phyloP scores from a whole-genome alignment of 2,113 vertebrate genomes.

The Phaethornis superciliosus region DNA sequence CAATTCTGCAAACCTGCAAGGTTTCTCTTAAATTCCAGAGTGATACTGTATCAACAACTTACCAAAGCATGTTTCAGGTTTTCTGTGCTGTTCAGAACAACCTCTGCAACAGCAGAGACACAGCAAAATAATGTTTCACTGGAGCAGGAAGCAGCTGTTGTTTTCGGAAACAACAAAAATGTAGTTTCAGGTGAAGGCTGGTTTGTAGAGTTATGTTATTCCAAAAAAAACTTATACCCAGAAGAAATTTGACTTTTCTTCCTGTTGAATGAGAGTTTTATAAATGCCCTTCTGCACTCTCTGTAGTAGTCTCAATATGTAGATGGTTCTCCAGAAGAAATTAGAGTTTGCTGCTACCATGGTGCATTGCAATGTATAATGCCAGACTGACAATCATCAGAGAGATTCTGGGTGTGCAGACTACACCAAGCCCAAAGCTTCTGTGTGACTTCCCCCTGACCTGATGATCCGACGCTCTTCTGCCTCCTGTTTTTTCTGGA shows the following conservation, averaged over 20 bases:
- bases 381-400: neutral
- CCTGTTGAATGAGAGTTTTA: neutral
- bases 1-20: neutral
- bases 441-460: neutral
- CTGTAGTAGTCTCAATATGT: neutral
- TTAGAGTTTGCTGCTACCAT: neutral
- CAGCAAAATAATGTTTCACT: neutral
- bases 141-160: neutral
- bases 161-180: neutral
- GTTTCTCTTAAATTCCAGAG: neutral
- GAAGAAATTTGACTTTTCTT: neutral
- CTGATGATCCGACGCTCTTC: accelerated
- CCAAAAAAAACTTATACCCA: neutral
- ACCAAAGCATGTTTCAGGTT: neutral
- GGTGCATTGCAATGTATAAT: neutral
- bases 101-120: neutral
- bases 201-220: neutral
- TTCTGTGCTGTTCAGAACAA: neutral
- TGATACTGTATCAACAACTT: neutral
- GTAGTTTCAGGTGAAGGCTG: neutral
- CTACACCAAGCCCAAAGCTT: neutral
- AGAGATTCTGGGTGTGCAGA: neutral
- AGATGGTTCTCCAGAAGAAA: neutral
- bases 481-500: neutral
- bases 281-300: neutral